phyloP scores from a whole-genome alignment of 2,797 vertebrate species.

The Anabacerthia variegaticeps region DNA sequence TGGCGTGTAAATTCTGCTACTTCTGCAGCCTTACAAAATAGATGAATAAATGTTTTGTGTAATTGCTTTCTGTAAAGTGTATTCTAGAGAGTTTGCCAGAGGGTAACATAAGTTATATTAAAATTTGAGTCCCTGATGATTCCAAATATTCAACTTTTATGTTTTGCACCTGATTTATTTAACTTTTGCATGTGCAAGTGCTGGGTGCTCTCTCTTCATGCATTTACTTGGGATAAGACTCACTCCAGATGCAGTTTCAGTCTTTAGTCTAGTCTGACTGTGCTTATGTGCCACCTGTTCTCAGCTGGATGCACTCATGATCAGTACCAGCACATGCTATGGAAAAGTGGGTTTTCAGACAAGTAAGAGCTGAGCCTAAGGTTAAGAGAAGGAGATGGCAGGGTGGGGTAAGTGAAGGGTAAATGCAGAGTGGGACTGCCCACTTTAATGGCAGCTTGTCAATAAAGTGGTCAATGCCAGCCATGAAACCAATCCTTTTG shows the following conservation, averaged over 20 bases:
- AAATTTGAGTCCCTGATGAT: neutral
- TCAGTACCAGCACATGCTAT: neutral
- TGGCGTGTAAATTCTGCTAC: neutral
- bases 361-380: neutral
- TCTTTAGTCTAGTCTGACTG: neutral
- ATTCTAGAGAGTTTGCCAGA: neutral
- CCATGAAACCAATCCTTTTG: neutral
- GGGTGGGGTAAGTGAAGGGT: neutral
- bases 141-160: neutral
- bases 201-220: neutral
- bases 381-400: neutral
- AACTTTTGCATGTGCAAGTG: neutral
- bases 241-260: neutral
- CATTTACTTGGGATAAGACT: neutral
- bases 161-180: constrained; percentile 4
- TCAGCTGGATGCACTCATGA: neutral
- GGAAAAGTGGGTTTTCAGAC: neutral
- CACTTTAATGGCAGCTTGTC: neutral
- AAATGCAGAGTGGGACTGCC: neutral
- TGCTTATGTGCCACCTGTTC: neutral
- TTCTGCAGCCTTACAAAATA: constrained; percentile 1
- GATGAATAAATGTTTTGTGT: neutral
- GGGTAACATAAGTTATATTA: neutral
- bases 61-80: neutral
- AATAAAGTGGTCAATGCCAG: neutral